phyloP scores from a whole-genome alignment of 2,888 invertebrate species.

The Iphiclides podalirius region DNA sequence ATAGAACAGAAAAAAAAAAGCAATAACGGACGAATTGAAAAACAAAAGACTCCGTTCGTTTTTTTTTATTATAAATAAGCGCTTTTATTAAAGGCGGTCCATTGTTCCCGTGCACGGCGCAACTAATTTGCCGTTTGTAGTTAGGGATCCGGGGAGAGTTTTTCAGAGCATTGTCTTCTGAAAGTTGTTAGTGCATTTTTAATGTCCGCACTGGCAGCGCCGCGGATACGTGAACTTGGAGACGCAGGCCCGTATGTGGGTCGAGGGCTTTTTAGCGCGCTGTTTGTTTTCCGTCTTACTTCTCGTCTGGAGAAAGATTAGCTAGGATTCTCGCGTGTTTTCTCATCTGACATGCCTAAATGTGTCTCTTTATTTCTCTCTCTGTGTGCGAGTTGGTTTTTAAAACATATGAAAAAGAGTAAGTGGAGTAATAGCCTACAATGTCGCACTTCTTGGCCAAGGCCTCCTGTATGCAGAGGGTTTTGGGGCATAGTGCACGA shows the following conservation, averaged over 20 bases:
- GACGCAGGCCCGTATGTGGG: no score
- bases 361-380: not conserved
- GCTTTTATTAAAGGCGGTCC: conserved; percentile 9
- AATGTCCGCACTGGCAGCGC: conserved; percentile 12
- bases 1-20: no score
- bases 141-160: conserved; percentile 10
- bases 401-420: no score
- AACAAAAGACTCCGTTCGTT: not conserved
- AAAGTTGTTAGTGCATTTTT: conserved; percentile 23
- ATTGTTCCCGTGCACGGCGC: conserved; percentile 13
- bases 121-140: conserved; percentile 23
- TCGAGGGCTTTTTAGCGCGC: conserved; percentile 21
- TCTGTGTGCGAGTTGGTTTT: no score
- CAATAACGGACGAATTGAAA: no score
- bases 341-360: not conserved
- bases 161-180: conserved; percentile 18
- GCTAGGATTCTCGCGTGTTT: conserved; percentile 1
- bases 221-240: conserved; percentile 11
- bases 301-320: conserved; percentile 4
- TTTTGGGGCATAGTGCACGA: no score
- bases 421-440: no score
- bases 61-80: conserved; percentile 15
- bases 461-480: no score
- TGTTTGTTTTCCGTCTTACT: conserved; percentile 1
- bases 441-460: no score